Evolutionary conservation across 2,888 invertebrate genomes (phyloP), one percentile per base, ranked within the genome.

Genomic region (Alcis repandata): DNA sequence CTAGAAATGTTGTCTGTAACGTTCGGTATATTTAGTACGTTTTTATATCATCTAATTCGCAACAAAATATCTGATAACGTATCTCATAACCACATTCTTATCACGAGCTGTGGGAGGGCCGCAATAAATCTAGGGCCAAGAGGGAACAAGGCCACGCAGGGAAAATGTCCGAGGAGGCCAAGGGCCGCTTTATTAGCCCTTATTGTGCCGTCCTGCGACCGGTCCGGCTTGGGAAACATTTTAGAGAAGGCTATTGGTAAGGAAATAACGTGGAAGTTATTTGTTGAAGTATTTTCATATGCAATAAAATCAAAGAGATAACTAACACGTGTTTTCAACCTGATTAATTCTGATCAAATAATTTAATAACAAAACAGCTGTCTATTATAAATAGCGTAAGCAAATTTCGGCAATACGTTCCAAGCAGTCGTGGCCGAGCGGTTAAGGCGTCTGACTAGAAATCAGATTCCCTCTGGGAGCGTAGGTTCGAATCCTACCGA

Each of bases 401-500:
- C 36, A 17, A 49, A 61, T 61, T 63, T 62, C 9, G 4, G 1
- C n/a, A 0, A 0, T 0, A 0, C 0, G 1, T 4, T 10, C 13
- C 4, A 22, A 38, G 96, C 96, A 96, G 96, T 95, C 96, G 95
- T 96, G 96, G 96, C 96, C 96, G 96, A 96, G 96, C 95, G 96
- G 96, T 96, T 96, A 96, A 96, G 96, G 96, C 96, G 96, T 96
- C 96, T 96, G 96, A 96, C 96, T 96, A 95, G 96, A 96, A 96
- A 95, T 95, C 95, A 95, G 95, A 96, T 96, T 96, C 96, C 96
- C 96, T 96, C 96, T 96, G 96, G 96, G 96, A 96, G 96, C 96
- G 96, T 96, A 96, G 96, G 96, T 96, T 96, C 96, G 96, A 96
- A 96, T 96, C 96, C 96, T 96, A 96, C 96, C 95, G 96, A 95